phyloP scores from a whole-genome alignment of 1,140 invertebrate species.

The Drosophila bocqueti region DNA sequence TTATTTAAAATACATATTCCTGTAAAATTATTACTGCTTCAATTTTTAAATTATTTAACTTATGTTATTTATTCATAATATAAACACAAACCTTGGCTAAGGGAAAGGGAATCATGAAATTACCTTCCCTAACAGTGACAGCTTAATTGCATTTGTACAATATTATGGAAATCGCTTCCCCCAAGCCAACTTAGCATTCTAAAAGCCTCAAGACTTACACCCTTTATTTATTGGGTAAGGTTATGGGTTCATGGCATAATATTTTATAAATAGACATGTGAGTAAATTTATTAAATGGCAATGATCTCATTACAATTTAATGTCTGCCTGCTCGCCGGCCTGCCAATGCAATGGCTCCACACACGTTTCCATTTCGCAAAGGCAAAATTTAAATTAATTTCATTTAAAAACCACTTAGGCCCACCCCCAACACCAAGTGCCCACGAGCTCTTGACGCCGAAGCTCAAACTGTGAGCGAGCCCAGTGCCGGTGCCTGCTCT shows the following conservation, averaged over 20 bases:
- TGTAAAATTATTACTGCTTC: neutral
- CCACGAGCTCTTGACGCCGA: conserved; percentile 51
- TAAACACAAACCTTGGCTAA: neutral
- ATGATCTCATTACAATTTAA: conserved; percentile 83
- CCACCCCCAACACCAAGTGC: conserved; percentile 72
- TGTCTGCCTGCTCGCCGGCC: conserved; percentile 40
- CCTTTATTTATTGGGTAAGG: conserved; percentile 63
- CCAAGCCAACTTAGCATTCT: conserved; percentile 16
- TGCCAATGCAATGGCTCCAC: conserved; percentile 27
- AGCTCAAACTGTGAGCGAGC: conserved; percentile 44
- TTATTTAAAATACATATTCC: neutral
- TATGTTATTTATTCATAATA: too few species aligned
- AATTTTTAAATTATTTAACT: too few species aligned
- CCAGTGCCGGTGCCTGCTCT: conserved; percentile 1
- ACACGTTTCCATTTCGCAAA: conserved; percentile 41
- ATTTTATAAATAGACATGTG: conserved; percentile 73
- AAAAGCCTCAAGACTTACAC: conserved; percentile 35
- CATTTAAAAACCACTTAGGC: conserved; percentile 83
- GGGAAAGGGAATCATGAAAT: neutral
- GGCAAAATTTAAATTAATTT: conserved; percentile 78
- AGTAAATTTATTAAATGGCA: conserved; percentile 77
- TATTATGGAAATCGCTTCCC: conserved; percentile 21
- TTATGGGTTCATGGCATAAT: conserved; percentile 61
- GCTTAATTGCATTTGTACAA: conserved; percentile 21
- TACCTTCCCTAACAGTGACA: conserved; percentile 2